A percentile compares a stretch with the other conserved stretches of the same genome.
Conservation (phyloP, 2,797 vertebrate genomes). For the Chelonia mydas region DNA sequence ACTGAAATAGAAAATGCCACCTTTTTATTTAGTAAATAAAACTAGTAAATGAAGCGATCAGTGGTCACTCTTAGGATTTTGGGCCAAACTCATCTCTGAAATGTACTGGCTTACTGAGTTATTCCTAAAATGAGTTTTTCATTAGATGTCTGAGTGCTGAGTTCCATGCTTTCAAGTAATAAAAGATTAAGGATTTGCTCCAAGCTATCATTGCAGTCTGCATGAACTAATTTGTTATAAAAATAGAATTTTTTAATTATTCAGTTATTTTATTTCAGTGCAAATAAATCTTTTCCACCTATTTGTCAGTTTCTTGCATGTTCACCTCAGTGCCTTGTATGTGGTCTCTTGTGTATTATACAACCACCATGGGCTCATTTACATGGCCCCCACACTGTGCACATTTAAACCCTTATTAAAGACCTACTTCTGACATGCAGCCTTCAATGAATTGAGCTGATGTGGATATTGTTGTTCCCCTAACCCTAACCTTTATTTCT, state of each 20-base stretch:
- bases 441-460: neutral
- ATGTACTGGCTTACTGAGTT: neutral
- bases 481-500: neutral
- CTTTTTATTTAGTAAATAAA: neutral
- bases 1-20: neutral
- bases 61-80: neutral
- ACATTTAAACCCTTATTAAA: accelerated
- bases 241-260: neutral
- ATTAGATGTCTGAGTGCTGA: neutral
- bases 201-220: neutral
- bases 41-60: neutral
- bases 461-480: neutral
- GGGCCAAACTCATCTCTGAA: neutral
- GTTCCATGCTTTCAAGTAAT: neutral
- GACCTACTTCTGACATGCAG: neutral
- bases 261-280: accelerated
- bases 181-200: neutral
- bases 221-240: neutral
- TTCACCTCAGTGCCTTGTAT: neutral
- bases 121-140: neutral
- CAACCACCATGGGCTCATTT: no score
- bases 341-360: neutral
- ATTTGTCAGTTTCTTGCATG: neutral
- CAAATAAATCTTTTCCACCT: accelerated
- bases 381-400: no score